These are phyloP conservation scores for Troglohyphantes excavatus DNA, from an alignment of 2,888 invertebrate species.

Conservation along the genomic window DNA sequence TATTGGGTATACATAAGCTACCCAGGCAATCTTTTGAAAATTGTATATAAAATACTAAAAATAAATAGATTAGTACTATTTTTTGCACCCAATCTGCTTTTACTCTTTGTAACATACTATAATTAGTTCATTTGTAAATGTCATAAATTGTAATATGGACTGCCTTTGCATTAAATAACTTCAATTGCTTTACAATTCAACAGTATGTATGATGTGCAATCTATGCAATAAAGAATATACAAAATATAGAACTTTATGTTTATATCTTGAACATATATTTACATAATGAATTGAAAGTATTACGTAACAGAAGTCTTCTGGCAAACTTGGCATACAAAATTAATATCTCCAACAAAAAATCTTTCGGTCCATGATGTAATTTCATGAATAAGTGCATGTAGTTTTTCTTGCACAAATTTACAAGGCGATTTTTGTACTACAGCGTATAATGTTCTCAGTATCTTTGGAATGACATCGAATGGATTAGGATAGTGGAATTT, in stretches of 20 bases:
- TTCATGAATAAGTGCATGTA: slow-evolving; percentile 43
- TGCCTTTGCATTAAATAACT: neutral
- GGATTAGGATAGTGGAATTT: slow-evolving; percentile 47
- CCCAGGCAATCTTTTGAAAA: too few relatives aligned
- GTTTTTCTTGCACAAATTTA: neutral
- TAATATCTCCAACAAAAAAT: slow-evolving; percentile 6
- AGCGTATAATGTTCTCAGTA: slow-evolving; percentile 10
- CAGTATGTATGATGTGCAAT: slow-evolving; percentile 19
- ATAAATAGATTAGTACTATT: too few relatives aligned
- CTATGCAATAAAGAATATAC: slow-evolving; percentile 17
- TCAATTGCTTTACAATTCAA: neutral
- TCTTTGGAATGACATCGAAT: slow-evolving; percentile 19
- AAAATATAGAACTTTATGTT: neutral
- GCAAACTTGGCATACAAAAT: slow-evolving; percentile 23
- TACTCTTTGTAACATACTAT: too few relatives aligned
- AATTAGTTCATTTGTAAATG: slow-evolving; percentile 17
- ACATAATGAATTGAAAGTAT: neutral
- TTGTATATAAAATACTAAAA: too few relatives aligned
- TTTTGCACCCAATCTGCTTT: too few relatives aligned
- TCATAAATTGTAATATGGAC: slow-evolving; percentile 8
- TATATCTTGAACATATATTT: neutral
- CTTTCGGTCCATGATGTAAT: slow-evolving; percentile 15
- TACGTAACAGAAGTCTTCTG: neutral
- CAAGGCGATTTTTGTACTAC: slow-evolving; percentile 22
- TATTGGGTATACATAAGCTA: too few relatives aligned